A percentile compares a stretch with the other conserved stretches of the same genome.
These are phyloP conservation scores for Micromussa lordhowensis DNA, from an alignment of 92 coral and sea anemone genomes.

Conservation along the genomic window DNA sequence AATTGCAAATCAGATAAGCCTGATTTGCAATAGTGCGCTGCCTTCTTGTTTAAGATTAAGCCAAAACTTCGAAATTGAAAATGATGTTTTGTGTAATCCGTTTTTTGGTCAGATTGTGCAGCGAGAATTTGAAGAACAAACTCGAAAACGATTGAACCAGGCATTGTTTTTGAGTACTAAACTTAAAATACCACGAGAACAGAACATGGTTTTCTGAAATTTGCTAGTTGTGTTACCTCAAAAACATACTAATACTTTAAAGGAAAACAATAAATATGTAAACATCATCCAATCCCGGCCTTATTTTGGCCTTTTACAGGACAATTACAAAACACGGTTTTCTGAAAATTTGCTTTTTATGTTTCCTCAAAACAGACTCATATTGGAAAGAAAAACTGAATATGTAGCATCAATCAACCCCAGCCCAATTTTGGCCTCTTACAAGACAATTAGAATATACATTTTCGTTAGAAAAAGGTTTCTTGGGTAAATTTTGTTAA, in stretches of 20 bases:
- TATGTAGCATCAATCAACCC: too few species aligned
- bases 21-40: not conserved
- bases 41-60: not conserved
- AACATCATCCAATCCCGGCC: too few species aligned
- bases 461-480: too few species aligned
- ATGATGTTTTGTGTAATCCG: not conserved
- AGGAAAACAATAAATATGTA: too few species aligned
- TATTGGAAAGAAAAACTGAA: too few species aligned
- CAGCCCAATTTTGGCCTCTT: too few species aligned
- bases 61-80: not conserved
- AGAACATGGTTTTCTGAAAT: not conserved
- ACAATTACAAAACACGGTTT: too few species aligned
- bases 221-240: too few species aligned
- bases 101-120: not conserved
- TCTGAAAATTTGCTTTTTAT: not conserved
- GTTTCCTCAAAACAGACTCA: not conserved
- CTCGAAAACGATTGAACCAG: not conserved
- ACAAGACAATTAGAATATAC: too few species aligned
- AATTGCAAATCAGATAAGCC: not conserved
- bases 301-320: too few species aligned
- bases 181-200: not conserved
- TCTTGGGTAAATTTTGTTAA: too few species aligned
- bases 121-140: not conserved
- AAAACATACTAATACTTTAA: too few species aligned
- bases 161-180: not conserved